Evolutionary conservation across 2,113 vertebrate species (phyloP).

Genomic region (Gallinago jamesoni): DNA sequence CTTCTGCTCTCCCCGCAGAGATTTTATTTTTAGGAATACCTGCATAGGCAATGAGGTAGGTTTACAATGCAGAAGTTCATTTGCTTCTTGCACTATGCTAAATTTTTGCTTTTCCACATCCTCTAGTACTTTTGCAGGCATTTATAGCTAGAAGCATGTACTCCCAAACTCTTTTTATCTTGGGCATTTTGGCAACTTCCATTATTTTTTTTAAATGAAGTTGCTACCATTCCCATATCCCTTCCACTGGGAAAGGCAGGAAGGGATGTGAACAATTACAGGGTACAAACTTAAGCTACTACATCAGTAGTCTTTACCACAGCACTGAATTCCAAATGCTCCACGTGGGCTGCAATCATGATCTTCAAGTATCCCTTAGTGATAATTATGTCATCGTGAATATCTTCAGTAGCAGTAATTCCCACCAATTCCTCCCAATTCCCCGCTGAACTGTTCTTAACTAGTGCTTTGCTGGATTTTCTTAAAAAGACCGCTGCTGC

Average conservation of each 20-base stretch:
- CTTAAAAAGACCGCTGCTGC: not conserved
- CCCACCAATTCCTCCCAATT: not conserved
- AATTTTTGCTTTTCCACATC: not conserved
- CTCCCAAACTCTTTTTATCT: not conserved
- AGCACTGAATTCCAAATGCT: not conserved
- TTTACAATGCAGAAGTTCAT: not conserved
- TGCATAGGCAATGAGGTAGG: not conserved
- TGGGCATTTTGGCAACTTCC: not conserved
- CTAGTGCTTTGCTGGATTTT: not conserved
- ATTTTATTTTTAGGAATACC: not conserved
- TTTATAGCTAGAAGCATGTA: not conserved
- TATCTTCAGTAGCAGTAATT: not conserved
- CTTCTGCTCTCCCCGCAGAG: not conserved
- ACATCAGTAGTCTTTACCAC: not conserved
- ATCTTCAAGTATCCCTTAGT: not conserved
- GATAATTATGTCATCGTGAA: not conserved
- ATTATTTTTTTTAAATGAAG: not conserved
- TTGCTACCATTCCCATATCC: not conserved
- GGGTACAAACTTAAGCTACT: not conserved
- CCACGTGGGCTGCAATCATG: not conserved
- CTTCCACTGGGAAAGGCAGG: not conserved
- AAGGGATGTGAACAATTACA: not conserved
- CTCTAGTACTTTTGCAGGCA: not conserved
- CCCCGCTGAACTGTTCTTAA: not conserved
- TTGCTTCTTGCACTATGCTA: not conserved